These are phyloP conservation scores for Lytechinus pictus DNA, from an alignment of 35 echinoderm and acorn worm species.

Conservation along the genomic window DNA sequence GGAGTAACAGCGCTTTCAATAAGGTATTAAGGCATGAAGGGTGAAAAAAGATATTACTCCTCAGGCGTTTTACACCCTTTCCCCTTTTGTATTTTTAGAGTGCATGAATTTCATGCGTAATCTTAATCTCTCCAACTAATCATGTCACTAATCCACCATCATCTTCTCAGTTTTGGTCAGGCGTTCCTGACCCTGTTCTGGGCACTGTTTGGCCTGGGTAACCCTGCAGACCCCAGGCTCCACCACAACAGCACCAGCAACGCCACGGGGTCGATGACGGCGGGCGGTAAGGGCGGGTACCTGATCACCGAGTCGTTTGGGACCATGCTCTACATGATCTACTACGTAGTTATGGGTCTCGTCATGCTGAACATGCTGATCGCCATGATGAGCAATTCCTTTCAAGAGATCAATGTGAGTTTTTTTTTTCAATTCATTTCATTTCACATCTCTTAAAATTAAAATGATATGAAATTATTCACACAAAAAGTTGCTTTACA, in stretches of 20 bases:
- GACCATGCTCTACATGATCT: slow-evolving; percentile 72
- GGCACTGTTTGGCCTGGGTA: slow-evolving; percentile 88
- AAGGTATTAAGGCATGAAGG: no score
- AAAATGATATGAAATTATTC: no score
- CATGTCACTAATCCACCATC: not conserved
- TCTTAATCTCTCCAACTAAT: no score
- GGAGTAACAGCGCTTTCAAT: no score
- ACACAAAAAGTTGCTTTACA: no score
- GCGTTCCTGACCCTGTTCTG: slow-evolving; percentile 94
- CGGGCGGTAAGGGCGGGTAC: slow-evolving; percentile 30
- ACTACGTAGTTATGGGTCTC: slow-evolving; percentile 87
- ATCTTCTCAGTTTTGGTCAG: slow-evolving; percentile 60
- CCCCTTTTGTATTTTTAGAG: no score
- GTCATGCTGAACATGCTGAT: slow-evolving; percentile 99
- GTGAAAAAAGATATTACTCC: no score
- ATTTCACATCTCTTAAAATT: no score
- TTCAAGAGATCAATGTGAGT: slow-evolving; percentile 95
- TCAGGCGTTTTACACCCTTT: no score
- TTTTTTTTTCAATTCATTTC: no score
- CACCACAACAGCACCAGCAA: slow-evolving; percentile 6
- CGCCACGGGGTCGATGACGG: not conserved
- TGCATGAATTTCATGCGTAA: no score
- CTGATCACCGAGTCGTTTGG: slow-evolving; percentile 71
- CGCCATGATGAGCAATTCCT: slow-evolving; percentile 99
- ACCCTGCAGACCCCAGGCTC: slow-evolving; percentile 62